A percentile compares a stretch with the other conserved stretches of the same genome.
phyloP scores from a whole-genome alignment of 1,140 invertebrate species.

The Pseudomyrmex concolor region DNA sequence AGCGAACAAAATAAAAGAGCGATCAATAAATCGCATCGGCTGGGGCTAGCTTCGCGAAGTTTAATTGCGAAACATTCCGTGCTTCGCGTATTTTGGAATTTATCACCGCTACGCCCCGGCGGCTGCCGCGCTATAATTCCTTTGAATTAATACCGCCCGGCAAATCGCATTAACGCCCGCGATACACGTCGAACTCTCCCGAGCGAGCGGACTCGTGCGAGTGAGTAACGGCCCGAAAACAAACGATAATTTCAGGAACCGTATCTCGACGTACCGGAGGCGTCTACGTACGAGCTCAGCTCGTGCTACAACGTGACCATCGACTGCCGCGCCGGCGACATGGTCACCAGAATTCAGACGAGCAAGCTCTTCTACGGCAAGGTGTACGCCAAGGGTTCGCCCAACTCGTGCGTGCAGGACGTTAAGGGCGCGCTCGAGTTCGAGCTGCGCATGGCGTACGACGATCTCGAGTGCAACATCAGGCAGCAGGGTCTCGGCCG shows the following conservation, averaged over 20 bases:
- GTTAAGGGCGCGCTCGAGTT: constrained; percentile 94
- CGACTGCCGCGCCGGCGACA: constrained; percentile 95
- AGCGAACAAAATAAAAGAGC: constrained; percentile 38
- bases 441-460: constrained; percentile 95
- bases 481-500: constrained; percentile 93
- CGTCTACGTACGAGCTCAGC: constrained; percentile 95
- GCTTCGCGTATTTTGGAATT: constrained; percentile 31
- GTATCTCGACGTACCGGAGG: constrained; percentile 94
- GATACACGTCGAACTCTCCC: not conserved
- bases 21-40: constrained; percentile 24
- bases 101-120: constrained; percentile 7
- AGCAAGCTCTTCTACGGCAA: constrained; percentile 97
- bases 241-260: constrained; percentile 88
- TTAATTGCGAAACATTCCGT: constrained; percentile 41
- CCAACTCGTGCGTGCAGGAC: constrained; percentile 95
- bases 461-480: constrained; percentile 95
- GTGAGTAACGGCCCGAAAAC: constrained; percentile 43
- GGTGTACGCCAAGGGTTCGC: constrained; percentile 96
- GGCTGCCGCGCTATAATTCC: constrained; percentile 20
- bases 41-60: constrained; percentile 28
- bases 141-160: constrained; percentile 43
- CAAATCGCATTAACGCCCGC: constrained; percentile 46
- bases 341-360: constrained; percentile 96
- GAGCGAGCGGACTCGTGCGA: not conserved
- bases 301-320: constrained; percentile 98